Evolutionary conservation across 2,888 invertebrate genomes (phyloP), one percentile per base, ranked within the genome.

Genomic region (Ypsolopha sequella): DNA sequence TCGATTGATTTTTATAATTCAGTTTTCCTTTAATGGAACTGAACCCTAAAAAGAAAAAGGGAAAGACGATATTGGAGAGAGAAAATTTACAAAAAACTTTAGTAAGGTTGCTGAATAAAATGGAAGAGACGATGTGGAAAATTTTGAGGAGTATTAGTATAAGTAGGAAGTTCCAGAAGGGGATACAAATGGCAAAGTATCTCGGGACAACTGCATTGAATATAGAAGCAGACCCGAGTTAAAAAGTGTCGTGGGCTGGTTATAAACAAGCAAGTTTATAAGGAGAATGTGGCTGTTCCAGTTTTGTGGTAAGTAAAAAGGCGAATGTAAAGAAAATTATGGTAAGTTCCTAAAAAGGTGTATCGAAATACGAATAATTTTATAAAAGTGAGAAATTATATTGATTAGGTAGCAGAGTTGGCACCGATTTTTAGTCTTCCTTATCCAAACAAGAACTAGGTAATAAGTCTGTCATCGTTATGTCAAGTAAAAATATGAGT

Each of bases 101-200:
- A 53, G 54, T 54, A 50, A 52, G 43, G 52, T 59, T 61, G 54
- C 58, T 55, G 55, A 63, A 62, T 55, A 51, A 53, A 59, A 60
- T 60, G 59, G 53, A 52, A 54, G 61, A 64, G 54, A 54, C 60
- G 63, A 64, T 53, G 63, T 55, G 59, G 63, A 61, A 68, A 65
- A 51, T 53, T 44, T 44, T 46, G 38, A 52, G 49, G 39, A 46
- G 51, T 47, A 47, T 43, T 51, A 53, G 51, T 44, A 44, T 51
- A 53, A 48, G 51, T 48, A 24, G 14, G 36, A 51, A 51, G 51
- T 51, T 51, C 24, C 43, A 11, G 7, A 35, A 35, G 14, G 50
- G 50, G 11, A 43, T 41, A 13, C 43, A 39, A 49, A 36, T n/a
- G 41, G 41, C 8, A 36, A 49, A 41, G 49, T 41, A 39, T 13